These are phyloP conservation scores for Drosophila ogumai DNA, from an alignment of 1,140 invertebrate genomes.

Conservation along the genomic window DNA sequence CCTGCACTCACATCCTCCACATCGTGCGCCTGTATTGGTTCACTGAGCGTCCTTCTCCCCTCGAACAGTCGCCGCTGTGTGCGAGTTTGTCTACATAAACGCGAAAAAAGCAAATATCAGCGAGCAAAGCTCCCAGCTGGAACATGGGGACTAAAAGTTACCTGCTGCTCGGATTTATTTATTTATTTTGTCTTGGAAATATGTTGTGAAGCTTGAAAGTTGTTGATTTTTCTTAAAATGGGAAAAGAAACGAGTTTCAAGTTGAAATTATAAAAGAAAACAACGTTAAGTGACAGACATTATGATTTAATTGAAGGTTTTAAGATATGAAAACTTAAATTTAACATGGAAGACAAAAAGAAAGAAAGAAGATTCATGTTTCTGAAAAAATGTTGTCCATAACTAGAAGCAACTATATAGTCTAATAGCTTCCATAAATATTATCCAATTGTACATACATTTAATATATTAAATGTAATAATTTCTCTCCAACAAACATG, in stretches of 20 bases:
- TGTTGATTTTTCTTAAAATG: slow-evolving; percentile 7
- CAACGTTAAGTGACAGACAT: neutral
- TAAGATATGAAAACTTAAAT: neutral
- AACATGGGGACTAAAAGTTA: slow-evolving; percentile 11
- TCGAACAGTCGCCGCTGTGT: slow-evolving; percentile 35
- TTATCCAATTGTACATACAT: neutral
- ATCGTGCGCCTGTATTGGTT: slow-evolving; percentile 39
- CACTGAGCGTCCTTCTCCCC: slow-evolving; percentile 58
- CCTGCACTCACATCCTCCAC: slow-evolving; percentile 52
- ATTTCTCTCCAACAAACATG: neutral
- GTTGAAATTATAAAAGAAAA: neutral
- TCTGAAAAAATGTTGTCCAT: neutral
- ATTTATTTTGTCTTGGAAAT: slow-evolving; percentile 2
- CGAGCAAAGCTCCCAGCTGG: slow-evolving; percentile 10
- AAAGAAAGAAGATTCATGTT: neutral
- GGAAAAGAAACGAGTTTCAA: neutral
- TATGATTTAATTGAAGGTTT: neutral
- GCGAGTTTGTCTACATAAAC: slow-evolving; percentile 45
- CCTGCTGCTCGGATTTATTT: slow-evolving; percentile 14
- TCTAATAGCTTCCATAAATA: neutral
- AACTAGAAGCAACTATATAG: neutral
- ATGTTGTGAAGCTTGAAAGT: neutral
- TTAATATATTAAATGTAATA: neutral
- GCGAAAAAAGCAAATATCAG: slow-evolving; percentile 40
- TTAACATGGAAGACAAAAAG: neutral